Evolutionary conservation across 2,888 invertebrate species (phyloP), one percentile per base, ranked within the genome.

Genomic region (Hanleya hanleyi): DNA sequence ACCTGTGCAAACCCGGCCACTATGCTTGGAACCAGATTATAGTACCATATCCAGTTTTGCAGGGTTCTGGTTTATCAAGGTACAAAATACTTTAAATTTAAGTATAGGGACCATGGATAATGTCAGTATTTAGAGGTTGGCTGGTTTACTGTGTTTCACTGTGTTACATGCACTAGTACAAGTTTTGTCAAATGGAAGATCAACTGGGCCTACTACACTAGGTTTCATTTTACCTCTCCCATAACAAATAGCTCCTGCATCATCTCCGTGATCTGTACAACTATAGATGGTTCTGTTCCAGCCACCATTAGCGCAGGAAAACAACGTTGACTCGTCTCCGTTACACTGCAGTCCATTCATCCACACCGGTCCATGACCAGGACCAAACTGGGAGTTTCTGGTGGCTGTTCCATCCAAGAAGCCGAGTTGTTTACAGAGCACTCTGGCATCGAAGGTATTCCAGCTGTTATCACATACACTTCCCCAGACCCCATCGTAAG

Each of bases 331-430:
- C 68, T 87, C 87, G 33, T 77, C 80, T 3, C 87, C 87, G 5
- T 67, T 38, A 69, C 95, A 95, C 71, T 92, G 70, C 4, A 89
- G 61, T 7, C 77, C 77, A 36, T 81, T 82, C 66, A 88, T 69
- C 89, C 89, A 90, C 5, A 83, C 79, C 0, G 83, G 81, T 57
- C 77, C 70, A 33, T 3, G 15, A 1, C 36, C 35, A 1, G 3
- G 18, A 35, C 35, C 64, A 7, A 3, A 35, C 35, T 6, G 2
- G 35, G 38, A 35, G 36, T 35, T 18, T n/a, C 35, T n/a, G 1
- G 12, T 7, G 2, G 35, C 64, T 36, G 29, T 67, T 4, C 86
- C 87, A 69, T 81, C 83, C 0, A 78, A 72, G 57, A 78, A 85
- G n/a, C 85, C 85, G 3, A 84, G 80, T 71, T 86, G 82, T 7